Evolutionary conservation across 2,888 invertebrate species (phyloP).

Genomic region (Luperina nickerlii): DNA sequence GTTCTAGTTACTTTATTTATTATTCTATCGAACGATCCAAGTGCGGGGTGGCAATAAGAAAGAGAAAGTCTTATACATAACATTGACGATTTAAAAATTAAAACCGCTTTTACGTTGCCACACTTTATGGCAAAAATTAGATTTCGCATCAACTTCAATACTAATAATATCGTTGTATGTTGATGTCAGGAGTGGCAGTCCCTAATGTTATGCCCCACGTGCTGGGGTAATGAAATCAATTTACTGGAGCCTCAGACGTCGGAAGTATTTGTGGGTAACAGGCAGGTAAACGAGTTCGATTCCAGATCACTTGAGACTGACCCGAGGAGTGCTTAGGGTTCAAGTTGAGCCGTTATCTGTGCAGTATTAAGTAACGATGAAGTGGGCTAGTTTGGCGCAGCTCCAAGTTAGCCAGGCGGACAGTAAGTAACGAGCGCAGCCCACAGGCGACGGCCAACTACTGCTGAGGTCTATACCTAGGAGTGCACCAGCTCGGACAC

Average conservation of each 20-base stretch:
- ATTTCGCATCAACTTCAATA: slow-evolving; percentile 12
- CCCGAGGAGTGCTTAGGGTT: slow-evolving; percentile 35
- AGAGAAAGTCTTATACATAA: neutral
- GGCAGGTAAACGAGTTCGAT: slow-evolving; percentile 51
- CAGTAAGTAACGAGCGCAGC: neutral
- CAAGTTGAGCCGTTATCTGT: slow-evolving; percentile 24
- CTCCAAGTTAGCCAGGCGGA: slow-evolving; percentile 34
- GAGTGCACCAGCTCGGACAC: neutral
- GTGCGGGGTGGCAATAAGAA: no score
- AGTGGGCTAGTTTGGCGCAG: slow-evolving; percentile 43
- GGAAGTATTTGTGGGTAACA: slow-evolving; percentile 45
- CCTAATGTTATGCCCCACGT: slow-evolving; percentile 35
- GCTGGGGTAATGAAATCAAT: slow-evolving; percentile 51
- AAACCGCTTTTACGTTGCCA: neutral
- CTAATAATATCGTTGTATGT: slow-evolving; percentile 6
- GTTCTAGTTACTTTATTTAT: neutral
- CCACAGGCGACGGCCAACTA: neutral
- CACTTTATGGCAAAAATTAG: neutral
- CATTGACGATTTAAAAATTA: neutral
- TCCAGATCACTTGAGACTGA: slow-evolving; percentile 41
- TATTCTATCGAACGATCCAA: neutral
- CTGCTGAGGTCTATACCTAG: neutral
- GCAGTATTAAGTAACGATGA: slow-evolving; percentile 22
- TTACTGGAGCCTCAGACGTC: slow-evolving; percentile 24
- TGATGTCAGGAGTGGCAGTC: slow-evolving; percentile 8